Evolutionary conservation across 2,797 vertebrate species (phyloP).

Genomic region (Tenualosa thibaudeaui): DNA sequence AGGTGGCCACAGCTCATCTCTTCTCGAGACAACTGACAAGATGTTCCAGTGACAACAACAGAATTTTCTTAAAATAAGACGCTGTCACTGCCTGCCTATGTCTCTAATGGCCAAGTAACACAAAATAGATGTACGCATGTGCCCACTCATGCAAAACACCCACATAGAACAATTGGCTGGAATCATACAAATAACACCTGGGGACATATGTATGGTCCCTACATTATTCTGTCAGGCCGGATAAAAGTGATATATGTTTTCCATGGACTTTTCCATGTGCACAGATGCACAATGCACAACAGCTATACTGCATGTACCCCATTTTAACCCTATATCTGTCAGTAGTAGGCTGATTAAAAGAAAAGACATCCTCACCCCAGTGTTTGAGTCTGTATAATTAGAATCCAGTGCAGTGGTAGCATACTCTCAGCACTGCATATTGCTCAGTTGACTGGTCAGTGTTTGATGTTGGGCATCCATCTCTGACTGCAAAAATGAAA

Average conservation of each 20-base stretch:
- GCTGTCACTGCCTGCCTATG: not conserved
- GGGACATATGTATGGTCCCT: no score
- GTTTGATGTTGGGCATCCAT: not conserved
- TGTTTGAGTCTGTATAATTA: no score
- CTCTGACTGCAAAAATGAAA: not conserved
- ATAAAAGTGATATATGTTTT: no score
- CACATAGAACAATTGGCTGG: not conserved
- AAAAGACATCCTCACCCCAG: no score
- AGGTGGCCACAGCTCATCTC: not conserved
- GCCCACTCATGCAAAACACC: not conserved
- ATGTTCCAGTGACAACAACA: not conserved
- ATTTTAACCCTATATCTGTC: not conserved
- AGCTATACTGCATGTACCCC: not conserved
- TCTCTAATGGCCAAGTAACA: not conserved
- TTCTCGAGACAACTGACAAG: not conserved
- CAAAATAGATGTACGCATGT: not conserved
- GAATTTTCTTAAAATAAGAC: slow-evolving; percentile 4
- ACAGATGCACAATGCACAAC: no score
- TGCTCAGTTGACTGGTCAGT: not conserved
- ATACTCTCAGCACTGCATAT: not conserved
- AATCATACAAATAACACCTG: no score
- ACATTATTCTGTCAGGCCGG: no score
- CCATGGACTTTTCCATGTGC: no score
- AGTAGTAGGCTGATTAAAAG: not conserved
- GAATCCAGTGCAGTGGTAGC: no score